Percentiles rank a stretch among this genome's conserved stretches.
Evolutionary conservation across 1,140 invertebrate genomes (phyloP).

Genomic region (Phymastichus coffea): DNA sequence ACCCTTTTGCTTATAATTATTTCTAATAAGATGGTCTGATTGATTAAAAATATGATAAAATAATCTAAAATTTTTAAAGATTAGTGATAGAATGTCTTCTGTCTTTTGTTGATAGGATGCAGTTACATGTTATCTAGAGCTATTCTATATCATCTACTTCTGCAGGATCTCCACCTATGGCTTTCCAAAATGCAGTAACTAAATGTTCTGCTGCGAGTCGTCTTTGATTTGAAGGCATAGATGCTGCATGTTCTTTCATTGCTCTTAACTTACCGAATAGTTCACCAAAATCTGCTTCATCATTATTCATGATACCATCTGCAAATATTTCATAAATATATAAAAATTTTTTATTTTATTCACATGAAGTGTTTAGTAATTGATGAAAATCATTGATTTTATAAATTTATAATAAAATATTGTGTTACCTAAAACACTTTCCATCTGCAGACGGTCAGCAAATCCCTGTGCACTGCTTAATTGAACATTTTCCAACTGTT

Average conservation of each 20-base stretch:
- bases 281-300: slow-evolving; percentile 62
- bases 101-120: background rate
- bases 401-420: slow-evolving; percentile 8
- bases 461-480: slow-evolving; percentile 35
- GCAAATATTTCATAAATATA: slow-evolving; percentile 25
- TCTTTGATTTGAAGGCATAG: slow-evolving; percentile 64
- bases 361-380: background rate
- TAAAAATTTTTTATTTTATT: slow-evolving; percentile 4
- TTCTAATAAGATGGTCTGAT: no score
- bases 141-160: slow-evolving; percentile 59
- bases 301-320: slow-evolving; percentile 55
- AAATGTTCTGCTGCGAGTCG: slow-evolving; percentile 75
- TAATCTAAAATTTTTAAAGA: background rate
- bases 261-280: slow-evolving; percentile 64
- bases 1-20: no score
- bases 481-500: slow-evolving; percentile 47
- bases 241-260: slow-evolving; percentile 70
- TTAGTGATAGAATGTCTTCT: background rate
- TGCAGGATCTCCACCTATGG: slow-evolving; percentile 73
- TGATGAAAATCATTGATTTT: background rate
- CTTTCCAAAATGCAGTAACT: slow-evolving; percentile 76
- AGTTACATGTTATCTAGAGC: no score
- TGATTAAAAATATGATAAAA: no score
- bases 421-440: slow-evolving; percentile 44
- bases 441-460: slow-evolving; percentile 41